Evolutionary conservation across 2,888 invertebrate genomes (phyloP).

Genomic region (Callinectes sapidus): DNA sequence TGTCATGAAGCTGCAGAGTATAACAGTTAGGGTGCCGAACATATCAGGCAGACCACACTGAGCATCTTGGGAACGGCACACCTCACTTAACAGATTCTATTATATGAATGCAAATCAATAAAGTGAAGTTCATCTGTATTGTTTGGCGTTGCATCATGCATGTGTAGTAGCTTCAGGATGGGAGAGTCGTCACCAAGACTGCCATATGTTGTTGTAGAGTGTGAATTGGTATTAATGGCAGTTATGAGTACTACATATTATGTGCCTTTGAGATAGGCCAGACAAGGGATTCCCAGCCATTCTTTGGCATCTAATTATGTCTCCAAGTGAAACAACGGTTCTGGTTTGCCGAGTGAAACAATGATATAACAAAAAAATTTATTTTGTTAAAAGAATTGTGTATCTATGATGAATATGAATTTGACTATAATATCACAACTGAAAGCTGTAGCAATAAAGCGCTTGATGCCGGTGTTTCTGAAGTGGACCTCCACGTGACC

Average conservation of each 20-base stretch:
- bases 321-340: not conserved
- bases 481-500: not conserved
- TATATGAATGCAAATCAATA: slow-evolving; percentile 34
- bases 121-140: slow-evolving; percentile 30
- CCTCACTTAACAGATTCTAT: slow-evolving; percentile 14
- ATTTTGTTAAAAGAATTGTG: not conserved
- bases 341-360: not conserved
- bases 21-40: not conserved
- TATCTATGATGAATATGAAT: slow-evolving; percentile 25
- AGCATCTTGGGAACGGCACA: not conserved
- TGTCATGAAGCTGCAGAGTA: not conserved
- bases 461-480: slow-evolving; percentile 2
- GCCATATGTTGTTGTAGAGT: too few relatives aligned
- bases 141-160: slow-evolving; percentile 16
- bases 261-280: too few relatives aligned
- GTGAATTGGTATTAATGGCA: too few relatives aligned
- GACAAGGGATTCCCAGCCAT: too few relatives aligned
- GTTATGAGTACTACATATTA: too few relatives aligned
- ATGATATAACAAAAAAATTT: not conserved
- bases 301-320: not conserved
- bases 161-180: not conserved
- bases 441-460: slow-evolving; percentile 13
- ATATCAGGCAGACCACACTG: slow-evolving; percentile 10
- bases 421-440: slow-evolving; percentile 35
- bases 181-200: not conserved